Evolutionary conservation across 2,113 vertebrate genomes (phyloP).

Genomic region (Petaurus breviceps): DNA sequence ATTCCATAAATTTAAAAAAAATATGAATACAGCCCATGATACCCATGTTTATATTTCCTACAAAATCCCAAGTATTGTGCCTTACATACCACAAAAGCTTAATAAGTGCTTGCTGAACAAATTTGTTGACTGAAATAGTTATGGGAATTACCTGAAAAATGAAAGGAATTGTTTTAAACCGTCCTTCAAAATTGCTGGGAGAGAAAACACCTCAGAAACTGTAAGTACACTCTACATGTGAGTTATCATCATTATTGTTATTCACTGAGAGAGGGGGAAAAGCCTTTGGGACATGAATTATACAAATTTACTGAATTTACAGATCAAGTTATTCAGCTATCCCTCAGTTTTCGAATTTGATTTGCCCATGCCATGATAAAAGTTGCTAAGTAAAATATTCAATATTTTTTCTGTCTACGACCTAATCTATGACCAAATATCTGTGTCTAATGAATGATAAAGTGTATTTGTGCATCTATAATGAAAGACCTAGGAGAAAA

Average conservation of each 20-base stretch:
- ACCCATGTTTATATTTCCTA: too few species aligned
- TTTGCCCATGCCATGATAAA: conserved; percentile 26
- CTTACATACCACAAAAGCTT: too few species aligned
- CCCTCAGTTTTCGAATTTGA: conserved; percentile 35
- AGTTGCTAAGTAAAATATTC: conserved; percentile 20
- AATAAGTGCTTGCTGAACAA: too few species aligned
- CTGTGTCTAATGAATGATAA: conserved; percentile 4
- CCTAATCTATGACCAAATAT: neutral
- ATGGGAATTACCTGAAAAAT: too few species aligned
- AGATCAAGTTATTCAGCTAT: conserved; percentile 40
- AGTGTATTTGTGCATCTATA: conserved; percentile 41
- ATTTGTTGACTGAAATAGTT: too few species aligned
- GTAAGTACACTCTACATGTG: neutral
- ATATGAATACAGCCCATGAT: too few species aligned
- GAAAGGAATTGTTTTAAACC: too few species aligned
- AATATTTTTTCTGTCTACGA: conserved; percentile 14
- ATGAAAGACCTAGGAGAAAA: conserved; percentile 51
- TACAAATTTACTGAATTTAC: conserved; percentile 1
- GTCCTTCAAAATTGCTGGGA: neutral
- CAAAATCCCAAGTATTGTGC: too few species aligned
- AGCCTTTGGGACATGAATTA: neutral
- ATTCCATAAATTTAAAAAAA: too few species aligned
- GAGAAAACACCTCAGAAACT: neutral
- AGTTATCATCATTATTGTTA: neutral
- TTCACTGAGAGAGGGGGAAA: conserved; percentile 20